A percentile compares a stretch with the other conserved stretches of the same genome.
Conservation (phyloP, 2,113 vertebrate species). For the Megalops atlanticus region DNA sequence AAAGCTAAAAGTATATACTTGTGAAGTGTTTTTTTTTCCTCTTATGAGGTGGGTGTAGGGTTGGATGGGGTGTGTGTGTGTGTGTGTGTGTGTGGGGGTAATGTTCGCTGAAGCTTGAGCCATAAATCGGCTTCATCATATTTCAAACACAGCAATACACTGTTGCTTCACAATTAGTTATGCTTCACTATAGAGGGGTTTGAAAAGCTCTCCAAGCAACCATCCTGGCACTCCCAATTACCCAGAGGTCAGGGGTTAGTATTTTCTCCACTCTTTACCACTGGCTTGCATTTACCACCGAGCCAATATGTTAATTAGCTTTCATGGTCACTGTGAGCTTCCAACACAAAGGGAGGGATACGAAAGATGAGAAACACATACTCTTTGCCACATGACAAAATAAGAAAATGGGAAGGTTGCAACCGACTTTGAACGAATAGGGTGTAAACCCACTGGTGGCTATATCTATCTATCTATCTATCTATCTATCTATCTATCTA, state of each 20-base stretch:
- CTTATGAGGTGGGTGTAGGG: too few species aligned
- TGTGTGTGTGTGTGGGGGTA: neutral
- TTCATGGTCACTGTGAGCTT: conserved; percentile 28
- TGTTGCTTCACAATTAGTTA: conserved; percentile 24
- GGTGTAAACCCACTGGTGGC: conserved; percentile 16
- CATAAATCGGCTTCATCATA: neutral
- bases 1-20: too few species aligned
- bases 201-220: conserved; percentile 14
- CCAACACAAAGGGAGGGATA: conserved; percentile 16
- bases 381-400: conserved; percentile 4
- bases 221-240: conserved; percentile 28
- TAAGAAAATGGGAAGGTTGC: conserved; percentile 23
- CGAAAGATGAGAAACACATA: neutral
- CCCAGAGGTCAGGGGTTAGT: conserved; percentile 28
- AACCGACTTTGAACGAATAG: conserved; percentile 9
- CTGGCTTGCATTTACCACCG: conserved; percentile 12
- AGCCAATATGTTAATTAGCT: conserved; percentile 33
- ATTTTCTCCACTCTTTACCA: conserved; percentile 6
- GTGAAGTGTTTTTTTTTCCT: too few species aligned
- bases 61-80: too few species aligned
- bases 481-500: too few species aligned
- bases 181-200: neutral
- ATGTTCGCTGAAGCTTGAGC: conserved; percentile 7
- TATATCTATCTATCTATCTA: too few species aligned
- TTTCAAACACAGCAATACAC: conserved; percentile 10